Evolutionary conservation across 2,113 vertebrate genomes (phyloP).

Genomic region (Pterocles orientalis): DNA sequence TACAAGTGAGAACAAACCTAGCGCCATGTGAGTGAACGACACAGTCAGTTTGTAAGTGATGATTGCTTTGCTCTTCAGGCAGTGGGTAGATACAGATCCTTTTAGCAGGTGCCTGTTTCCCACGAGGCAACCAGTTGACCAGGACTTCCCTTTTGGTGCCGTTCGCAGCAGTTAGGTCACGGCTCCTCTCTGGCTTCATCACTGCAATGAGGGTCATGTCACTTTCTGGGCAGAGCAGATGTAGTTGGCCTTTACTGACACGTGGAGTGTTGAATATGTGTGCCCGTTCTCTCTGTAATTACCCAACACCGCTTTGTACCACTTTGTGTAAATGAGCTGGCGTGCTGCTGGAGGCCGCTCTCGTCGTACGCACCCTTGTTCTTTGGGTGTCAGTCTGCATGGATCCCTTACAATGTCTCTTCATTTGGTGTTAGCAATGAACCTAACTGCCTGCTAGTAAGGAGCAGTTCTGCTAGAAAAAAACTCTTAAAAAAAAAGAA

Average conservation of each 20-base stretch:
- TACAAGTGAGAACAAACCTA: not conserved
- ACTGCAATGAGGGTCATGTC: not conserved
- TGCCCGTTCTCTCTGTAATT: not conserved
- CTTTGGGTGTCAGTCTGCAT: not conserved
- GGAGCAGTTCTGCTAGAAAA: not conserved
- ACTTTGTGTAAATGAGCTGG: not conserved
- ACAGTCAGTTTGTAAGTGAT: not conserved
- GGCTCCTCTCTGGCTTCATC: not conserved
- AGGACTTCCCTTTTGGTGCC: not conserved
- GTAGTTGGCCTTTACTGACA: not conserved
- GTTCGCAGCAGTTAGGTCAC: not conserved
- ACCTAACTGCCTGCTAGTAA: not conserved
- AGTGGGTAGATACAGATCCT: not conserved
- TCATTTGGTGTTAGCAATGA: not conserved
- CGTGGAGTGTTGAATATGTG: not conserved
- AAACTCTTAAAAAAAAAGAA: not conserved
- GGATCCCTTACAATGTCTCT: not conserved
- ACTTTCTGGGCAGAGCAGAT: not conserved
- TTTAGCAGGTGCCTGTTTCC: not conserved
- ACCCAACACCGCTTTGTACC: not conserved
- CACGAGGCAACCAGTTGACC: not conserved
- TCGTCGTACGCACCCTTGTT: rapidly evolving
- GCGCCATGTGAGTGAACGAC: not conserved
- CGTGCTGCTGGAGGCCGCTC: not conserved
- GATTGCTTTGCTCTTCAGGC: not conserved